Conservation (phyloP, 92 coral and sea anemone species). For the Diadumene lineata region DNA sequence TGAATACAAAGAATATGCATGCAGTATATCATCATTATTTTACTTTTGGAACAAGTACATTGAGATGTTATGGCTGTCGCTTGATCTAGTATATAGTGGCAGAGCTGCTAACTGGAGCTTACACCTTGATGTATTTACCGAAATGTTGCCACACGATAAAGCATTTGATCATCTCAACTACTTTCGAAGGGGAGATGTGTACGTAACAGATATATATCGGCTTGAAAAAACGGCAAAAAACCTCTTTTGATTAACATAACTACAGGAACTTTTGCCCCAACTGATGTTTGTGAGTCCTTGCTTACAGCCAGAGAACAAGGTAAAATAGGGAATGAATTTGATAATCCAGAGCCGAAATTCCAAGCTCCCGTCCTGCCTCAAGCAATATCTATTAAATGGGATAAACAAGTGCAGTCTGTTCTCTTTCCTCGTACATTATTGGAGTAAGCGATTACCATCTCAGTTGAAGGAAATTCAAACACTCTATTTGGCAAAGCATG, state of each 20-base stretch:
- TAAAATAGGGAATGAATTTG: not conserved
- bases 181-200: conserved; percentile 41
- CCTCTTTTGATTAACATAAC: conserved; percentile 17
- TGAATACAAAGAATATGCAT: not conserved
- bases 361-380: too few species aligned
- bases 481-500: conserved; percentile 14
- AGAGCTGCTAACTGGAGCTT: not conserved
- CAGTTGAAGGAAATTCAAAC: conserved; percentile 13
- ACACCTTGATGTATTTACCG: conserved; percentile 4
- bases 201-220: conserved; percentile 36
- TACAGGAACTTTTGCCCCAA: conserved; percentile 33
- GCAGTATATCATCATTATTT: not conserved
- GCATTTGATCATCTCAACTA: conserved; percentile 28
- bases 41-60: conserved; percentile 14
- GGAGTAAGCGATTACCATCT: conserved; percentile 9
- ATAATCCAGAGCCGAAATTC: too few species aligned
- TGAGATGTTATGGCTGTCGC: conserved; percentile 22
- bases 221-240: conserved; percentile 18
- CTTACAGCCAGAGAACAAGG: conserved; percentile 25
- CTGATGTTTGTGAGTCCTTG: conserved; percentile 21
- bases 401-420: too few species aligned
- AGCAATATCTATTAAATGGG: too few species aligned
- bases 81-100: conserved; percentile 16
- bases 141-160: conserved; percentile 23
- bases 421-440: conserved; percentile 2